Base-by-base conservation (phyloP, 2,888 invertebrate genomes). In the Plutella xylostella region DNA sequence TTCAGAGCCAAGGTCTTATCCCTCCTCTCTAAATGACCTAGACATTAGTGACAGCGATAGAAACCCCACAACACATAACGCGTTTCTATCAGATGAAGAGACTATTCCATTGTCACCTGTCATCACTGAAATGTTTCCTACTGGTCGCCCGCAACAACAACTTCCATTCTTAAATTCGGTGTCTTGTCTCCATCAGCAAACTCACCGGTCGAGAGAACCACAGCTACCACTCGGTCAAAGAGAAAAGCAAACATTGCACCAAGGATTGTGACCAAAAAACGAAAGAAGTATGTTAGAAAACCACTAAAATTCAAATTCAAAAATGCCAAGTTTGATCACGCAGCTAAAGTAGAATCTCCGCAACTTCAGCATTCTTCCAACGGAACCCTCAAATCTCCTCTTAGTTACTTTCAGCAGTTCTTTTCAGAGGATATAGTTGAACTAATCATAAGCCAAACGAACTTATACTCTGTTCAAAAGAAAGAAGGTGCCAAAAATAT, bases 181-280 rank as follows among this genome's bases (percentile, higher is more conserved):
- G n/a, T n/a, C n/a, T 17, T 38, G 42, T 33, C 43, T 39, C 25
- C 48, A 38, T 33, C 48, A 48, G 33, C 45, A 48, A 31, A 48
- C 25, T 50, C 28, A 28, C 28, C 28, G 28, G 28, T n/a, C 28
- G n/a, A n/a, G n/a, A n/a, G n/a, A n/a, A n/a, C n/a, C n/a, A n/a
- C n/a, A n/a, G 28, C 28, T 28, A n/a, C 6, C 9, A 28, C 28
- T 28, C 28, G 28, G 9, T 28, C 28, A 28, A 28, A 28, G 28
- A 28, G 28, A 28, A 28, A 6, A 28, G 28, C 28, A 9, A 28
- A 28, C 28, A 28, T 12, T 28, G 28, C 28, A 12, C 28, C 28
- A 12, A 28, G 7, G 28, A 12, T 28, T 28, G 9, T 28, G 28
- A n/a, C 28, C 9, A 28, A 28, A 28, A 5, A n/a, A 28, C 9